Percentiles rank a stretch among this genome's conserved stretches.
Conservation (phyloP, 2,113 vertebrate genomes). For the Callospermophilus lateralis region DNA sequence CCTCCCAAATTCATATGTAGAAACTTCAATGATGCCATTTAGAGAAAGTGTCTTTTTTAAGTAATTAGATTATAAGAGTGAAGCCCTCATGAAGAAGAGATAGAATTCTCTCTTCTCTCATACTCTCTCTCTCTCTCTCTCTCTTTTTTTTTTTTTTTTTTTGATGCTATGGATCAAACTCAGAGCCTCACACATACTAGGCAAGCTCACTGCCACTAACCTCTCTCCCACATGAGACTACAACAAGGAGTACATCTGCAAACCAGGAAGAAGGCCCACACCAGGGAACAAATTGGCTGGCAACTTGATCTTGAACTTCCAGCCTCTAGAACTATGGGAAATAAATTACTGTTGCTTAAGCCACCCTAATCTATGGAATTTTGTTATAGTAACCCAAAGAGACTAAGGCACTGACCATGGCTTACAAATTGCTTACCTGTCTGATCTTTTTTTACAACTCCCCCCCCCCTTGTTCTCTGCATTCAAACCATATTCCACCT, state of each 20-base stretch:
- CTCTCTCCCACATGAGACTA: background rate
- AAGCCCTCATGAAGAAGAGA: background rate
- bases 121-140: background rate
- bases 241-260: background rate
- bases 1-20: background rate
- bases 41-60: background rate
- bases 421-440: background rate
- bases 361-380: background rate
- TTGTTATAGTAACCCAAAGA: background rate
- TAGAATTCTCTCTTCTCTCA: background rate
- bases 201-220: too few species aligned
- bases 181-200: too few species aligned
- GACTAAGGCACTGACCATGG: background rate
- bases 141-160: too few species aligned
- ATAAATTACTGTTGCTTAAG: background rate
- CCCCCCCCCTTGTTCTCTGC: background rate
- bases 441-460: background rate
- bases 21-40: background rate
- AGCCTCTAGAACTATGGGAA: background rate
- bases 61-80: background rate
- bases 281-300: background rate
- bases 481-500: background rate
- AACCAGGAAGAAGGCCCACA: background rate
- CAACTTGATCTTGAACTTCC: background rate
- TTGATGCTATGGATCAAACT: too few species aligned